Evolutionary conservation across 2,113 vertebrate species (phyloP), one percentile per base, ranked within the genome.

Genomic region (Malurus elegans): DNA sequence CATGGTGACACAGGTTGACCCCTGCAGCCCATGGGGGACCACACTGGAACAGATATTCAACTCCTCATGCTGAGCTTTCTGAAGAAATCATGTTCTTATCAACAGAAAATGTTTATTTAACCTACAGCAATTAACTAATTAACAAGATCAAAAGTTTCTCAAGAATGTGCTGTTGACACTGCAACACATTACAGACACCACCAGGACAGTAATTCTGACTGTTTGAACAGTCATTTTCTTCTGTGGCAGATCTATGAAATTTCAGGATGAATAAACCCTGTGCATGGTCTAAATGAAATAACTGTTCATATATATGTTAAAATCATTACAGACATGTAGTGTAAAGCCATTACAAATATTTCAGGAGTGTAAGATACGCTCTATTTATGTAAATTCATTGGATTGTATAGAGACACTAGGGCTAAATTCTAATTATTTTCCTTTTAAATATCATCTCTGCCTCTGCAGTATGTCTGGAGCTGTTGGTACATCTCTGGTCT

Each of bases 1-100:
- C 9, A 7, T 29, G 32, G 6, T 74, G 21, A 73, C 2, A 14
- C 2, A n/a, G 3, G 6, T 4, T 71, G 6, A 58, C 12, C 2
- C 8, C 21, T 65, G 21, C 16, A 85, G 28, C 8, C 56, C 13
- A n/a, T 10, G 8, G 11, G 75, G 32, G 11, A 31, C 6, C 3
- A 34, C 4, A 5, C 5, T 57, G 31, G 16, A 83, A 45, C 17
- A 75, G 13, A 29, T 79, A 34, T 32, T 47, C 24, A 58, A 28
- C 3, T 65, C 5, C 11, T 47, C 20, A 74, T 2, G 9, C 10
- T 34, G 12, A 73, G 51, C 12, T 10, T 66, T 80, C 26, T 17
- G 5, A 17, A 60, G 19, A 91, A 87, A 57, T 64, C 0, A 1
- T 53, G 11, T 54, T 44, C 9, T 78, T 12, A 10, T 54, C 7